Evolutionary conservation across 2,888 invertebrate species (phyloP).

Genomic region (Cryptosula pallasiana): DNA sequence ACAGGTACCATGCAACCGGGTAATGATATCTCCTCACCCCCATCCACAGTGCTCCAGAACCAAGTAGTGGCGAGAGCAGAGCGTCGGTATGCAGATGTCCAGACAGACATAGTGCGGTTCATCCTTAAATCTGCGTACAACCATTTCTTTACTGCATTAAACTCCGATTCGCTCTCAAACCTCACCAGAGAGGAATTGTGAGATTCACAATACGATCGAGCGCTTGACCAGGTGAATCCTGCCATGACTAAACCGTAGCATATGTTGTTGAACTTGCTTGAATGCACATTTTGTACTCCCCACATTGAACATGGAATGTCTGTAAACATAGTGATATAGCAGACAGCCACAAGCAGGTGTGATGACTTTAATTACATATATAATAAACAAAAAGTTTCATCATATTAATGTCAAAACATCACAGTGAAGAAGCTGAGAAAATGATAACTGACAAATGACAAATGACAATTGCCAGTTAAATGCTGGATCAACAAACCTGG

Average conservation of each 20-base stretch:
- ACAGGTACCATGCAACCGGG: no score
- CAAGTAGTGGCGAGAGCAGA: neutral
- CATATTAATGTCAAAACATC: no score
- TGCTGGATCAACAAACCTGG: no score
- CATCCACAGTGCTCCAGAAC: slow-evolving; percentile 5
- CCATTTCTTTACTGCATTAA: slow-evolving; percentile 1
- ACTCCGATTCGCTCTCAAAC: neutral
- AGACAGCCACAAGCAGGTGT: neutral
- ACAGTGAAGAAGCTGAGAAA: no score
- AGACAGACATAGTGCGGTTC: neutral
- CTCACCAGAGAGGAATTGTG: neutral
- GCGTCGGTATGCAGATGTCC: slow-evolving; percentile 5
- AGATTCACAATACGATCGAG: neutral
- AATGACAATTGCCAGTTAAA: no score
- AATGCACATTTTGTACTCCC: neutral
- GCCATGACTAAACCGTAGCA: neutral
- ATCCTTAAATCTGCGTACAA: neutral
- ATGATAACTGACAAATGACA: no score
- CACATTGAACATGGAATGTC: neutral
- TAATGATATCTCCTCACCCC: no score
- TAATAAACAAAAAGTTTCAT: no score
- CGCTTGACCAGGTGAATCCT: neutral
- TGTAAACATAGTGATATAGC: neutral
- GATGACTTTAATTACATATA: neutral
- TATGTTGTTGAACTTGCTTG: neutral